A percentile compares a stretch with the other conserved stretches of the same genome.
Conservation (phyloP, 1,140 invertebrate genomes). For the Theocolax elegans region DNA sequence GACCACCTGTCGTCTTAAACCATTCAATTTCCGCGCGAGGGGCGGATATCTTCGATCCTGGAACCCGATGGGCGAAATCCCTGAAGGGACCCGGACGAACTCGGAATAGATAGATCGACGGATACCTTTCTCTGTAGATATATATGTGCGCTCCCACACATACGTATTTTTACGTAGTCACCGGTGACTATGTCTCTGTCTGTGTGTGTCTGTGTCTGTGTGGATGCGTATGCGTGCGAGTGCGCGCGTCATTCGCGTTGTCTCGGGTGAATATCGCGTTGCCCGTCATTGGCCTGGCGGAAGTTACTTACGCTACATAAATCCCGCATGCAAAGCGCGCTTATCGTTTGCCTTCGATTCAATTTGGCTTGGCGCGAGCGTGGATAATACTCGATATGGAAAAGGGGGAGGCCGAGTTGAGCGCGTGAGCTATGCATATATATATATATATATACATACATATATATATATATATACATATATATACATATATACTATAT, state of each 20-base stretch:
- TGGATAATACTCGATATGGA: no score
- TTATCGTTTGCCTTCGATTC: constrained; percentile 39
- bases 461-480: no score
- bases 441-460: no score
- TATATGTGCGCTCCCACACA: no score
- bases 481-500: no score
- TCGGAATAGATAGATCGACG: constrained; percentile 9
- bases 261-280: constrained; percentile 5
- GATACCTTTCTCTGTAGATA: background rate
- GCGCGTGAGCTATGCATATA: no score
- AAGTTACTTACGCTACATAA: constrained; percentile 43
- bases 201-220: background rate
- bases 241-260: background rate
- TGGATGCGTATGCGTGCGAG: background rate
- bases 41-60: constrained; percentile 2
- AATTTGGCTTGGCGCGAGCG: constrained; percentile 16
- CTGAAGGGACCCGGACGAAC: constrained; percentile 1
- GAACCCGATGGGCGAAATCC: background rate
- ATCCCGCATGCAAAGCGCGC: constrained; percentile 30
- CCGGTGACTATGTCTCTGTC: no score
- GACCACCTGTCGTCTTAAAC: constrained; percentile 32
- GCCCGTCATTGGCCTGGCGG: constrained; percentile 22
- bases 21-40: constrained; percentile 23
- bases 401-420: no score
- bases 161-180: background rate